A percentile compares a stretch with the other conserved stretches of the same genome.
These are phyloP conservation scores for Hephaestus fuliginosus DNA, from an alignment of 2,797 vertebrate genomes.

Conservation along the genomic window DNA sequence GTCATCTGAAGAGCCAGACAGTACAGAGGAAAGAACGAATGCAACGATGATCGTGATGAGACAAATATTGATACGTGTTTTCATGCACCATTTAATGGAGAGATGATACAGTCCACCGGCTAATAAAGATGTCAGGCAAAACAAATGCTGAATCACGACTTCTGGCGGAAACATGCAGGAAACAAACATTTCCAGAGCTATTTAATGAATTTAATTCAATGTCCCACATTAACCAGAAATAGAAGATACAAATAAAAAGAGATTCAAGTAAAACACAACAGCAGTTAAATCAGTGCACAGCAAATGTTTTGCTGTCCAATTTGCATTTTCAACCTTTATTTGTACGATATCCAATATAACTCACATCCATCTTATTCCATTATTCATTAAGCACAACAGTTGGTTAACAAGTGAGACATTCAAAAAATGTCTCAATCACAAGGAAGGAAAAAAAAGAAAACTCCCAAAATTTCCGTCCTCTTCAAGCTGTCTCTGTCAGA, in stretches of 20 bases:
- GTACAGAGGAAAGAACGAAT: neutral
- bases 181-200: neutral
- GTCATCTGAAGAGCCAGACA: neutral
- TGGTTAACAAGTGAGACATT: neutral
- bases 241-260: neutral
- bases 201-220: neutral
- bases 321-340: neutral
- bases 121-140: constrained; percentile 15
- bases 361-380: neutral
- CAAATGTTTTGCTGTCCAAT: neutral
- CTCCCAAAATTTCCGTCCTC: neutral
- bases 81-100: constrained; percentile 34
- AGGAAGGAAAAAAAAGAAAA: neutral
- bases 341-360: neutral
- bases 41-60: constrained; percentile 5
- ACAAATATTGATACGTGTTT: constrained; percentile 17
- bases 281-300: neutral
- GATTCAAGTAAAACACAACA: neutral
- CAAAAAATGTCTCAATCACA: neutral
- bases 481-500: constrained; percentile 20
- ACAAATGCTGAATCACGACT: constrained; percentile 6
- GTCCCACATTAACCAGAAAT: too few relatives aligned
- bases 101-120: constrained; percentile 11
- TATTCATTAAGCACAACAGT: neutral
- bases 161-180: too few relatives aligned